Conservation (phyloP, 2,113 vertebrate genomes). For the Notarius lentiginosus region DNA sequence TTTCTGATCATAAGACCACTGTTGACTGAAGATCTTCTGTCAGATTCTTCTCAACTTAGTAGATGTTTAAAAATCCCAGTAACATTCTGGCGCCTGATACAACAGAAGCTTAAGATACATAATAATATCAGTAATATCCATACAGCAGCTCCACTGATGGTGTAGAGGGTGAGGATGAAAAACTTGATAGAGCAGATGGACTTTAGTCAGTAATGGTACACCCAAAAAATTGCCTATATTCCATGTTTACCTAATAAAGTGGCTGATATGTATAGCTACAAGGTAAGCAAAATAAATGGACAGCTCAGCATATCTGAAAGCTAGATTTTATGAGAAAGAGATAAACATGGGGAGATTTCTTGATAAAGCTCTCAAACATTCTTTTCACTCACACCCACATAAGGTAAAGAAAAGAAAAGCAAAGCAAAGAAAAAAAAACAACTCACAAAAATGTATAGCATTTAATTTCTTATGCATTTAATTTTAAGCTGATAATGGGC, state of each 20-base stretch:
- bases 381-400: neutral
- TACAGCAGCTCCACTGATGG: neutral
- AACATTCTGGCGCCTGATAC: neutral
- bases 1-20: neutral
- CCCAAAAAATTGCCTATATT: neutral
- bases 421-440: neutral
- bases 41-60: neutral
- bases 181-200: neutral
- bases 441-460: neutral
- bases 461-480: conserved; percentile 23
- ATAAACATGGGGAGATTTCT: neutral
- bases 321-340: neutral
- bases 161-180: neutral
- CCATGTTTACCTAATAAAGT: neutral
- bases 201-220: neutral
- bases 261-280: neutral
- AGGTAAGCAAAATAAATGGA: neutral
- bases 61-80: neutral
- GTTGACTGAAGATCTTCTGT: neutral
- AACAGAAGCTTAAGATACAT: neutral
- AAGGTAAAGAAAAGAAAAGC: too few relatives aligned
- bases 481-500: conserved; percentile 38
- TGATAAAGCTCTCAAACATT: neutral
- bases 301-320: conserved; percentile 14
- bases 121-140: neutral